Evolutionary conservation across 2,797 vertebrate genomes (phyloP).

Genomic region (Dromococcyx pavoninus): DNA sequence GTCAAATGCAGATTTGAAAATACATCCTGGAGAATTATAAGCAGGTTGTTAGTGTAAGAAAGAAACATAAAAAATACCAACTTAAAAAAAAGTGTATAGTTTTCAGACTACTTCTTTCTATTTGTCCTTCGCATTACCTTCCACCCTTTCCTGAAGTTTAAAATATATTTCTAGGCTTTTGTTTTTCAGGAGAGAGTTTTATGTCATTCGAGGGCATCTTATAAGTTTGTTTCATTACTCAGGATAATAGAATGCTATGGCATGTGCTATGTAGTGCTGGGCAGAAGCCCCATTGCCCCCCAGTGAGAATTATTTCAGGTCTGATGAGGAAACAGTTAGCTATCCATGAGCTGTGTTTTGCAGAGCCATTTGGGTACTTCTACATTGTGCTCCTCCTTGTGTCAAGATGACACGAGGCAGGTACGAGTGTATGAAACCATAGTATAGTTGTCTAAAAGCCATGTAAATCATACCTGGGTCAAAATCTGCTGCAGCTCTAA

Average conservation of each 20-base stretch:
- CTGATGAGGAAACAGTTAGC: background rate
- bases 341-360: background rate
- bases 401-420: background rate
- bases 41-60: background rate
- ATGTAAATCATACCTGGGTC: background rate
- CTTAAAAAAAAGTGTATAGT: accelerated
- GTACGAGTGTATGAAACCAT: background rate
- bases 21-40: background rate
- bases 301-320: background rate
- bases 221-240: background rate
- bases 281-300: background rate
- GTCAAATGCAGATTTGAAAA: background rate
- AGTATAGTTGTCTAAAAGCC: background rate
- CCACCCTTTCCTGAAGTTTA: background rate
- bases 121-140: accelerated
- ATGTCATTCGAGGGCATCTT: background rate
- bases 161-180: background rate
- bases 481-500: background rate
- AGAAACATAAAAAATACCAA: background rate
- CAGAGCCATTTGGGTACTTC: background rate
- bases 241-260: background rate
- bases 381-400: accelerated
- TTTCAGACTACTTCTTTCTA: background rate
- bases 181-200: background rate
- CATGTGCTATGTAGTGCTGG: background rate